phyloP scores from a whole-genome alignment of 1,140 invertebrate species.

The Euura saliciscinereae region DNA sequence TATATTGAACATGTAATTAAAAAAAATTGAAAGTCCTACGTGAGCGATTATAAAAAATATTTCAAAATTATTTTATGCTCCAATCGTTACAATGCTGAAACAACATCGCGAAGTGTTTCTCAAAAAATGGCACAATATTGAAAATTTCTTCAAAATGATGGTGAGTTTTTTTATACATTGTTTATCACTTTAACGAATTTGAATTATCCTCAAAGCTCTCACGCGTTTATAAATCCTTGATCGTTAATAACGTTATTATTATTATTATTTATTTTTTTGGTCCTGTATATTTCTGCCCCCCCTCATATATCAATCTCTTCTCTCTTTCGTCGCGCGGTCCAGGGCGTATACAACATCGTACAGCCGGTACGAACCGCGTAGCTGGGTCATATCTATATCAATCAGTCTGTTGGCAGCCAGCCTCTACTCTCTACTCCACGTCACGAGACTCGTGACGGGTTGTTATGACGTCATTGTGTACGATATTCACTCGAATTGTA shows the following conservation, averaged over 20 bases:
- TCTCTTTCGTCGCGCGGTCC: background rate
- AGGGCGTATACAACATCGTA: background rate
- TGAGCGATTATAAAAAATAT: too few species aligned
- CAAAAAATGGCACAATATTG: too few species aligned
- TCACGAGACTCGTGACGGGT: conserved; percentile 3
- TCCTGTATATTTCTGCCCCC: background rate
- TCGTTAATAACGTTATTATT: background rate
- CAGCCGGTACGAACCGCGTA: background rate
- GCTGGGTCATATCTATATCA: conserved; percentile 1
- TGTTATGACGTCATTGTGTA: background rate
- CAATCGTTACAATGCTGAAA: too few species aligned
- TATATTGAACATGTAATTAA: too few species aligned
- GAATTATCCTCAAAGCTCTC: too few species aligned
- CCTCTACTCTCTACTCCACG: background rate
- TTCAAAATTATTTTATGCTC: too few species aligned
- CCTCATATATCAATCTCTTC: background rate
- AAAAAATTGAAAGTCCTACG: too few species aligned
- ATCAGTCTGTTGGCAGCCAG: background rate
- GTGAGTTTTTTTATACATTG: too few species aligned
- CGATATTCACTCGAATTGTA: background rate
- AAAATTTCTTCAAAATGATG: too few species aligned
- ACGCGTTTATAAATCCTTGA: background rate
- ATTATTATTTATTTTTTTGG: background rate
- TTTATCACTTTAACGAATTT: too few species aligned
- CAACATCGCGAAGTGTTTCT: too few species aligned